Conservation (phyloP, 2,888 invertebrate genomes). For the Caenorhabditis panamensis region DNA sequence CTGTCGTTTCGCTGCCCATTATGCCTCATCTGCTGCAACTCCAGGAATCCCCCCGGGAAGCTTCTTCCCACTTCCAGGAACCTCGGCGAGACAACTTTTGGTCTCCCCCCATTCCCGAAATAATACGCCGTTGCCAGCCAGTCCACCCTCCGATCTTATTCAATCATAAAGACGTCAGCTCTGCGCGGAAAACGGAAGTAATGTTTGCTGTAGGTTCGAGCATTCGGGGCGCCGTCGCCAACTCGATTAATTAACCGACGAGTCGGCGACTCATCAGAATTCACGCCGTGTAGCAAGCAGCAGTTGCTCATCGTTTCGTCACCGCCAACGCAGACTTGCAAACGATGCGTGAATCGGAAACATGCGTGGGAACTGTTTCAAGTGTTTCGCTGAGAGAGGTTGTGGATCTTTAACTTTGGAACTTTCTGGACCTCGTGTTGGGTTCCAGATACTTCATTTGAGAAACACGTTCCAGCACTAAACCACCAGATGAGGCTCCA, state of each 20-base stretch:
- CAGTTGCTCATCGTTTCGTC: constrained; percentile 12
- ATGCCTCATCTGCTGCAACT: background rate
- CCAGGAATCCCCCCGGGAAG: constrained; percentile 9
- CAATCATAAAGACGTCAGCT: constrained; percentile 1
- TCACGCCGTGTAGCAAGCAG: background rate
- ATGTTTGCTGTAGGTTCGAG: constrained; percentile 27
- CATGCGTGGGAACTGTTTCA: constrained; percentile 20
- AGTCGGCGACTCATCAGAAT: constrained; percentile 25
- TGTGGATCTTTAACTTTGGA: too few species aligned
- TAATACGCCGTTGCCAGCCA: background rate
- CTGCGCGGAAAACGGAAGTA: constrained; percentile 30
- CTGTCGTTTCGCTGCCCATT: background rate
- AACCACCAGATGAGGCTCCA: background rate
- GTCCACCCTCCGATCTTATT: constrained; percentile 2
- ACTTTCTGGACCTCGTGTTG: too few species aligned
- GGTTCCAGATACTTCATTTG: too few species aligned
- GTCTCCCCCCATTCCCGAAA: background rate
- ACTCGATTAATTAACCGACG: constrained; percentile 32
- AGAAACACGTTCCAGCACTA: too few species aligned
- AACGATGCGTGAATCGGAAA: constrained; percentile 8
- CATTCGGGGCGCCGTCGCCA: constrained; percentile 17
- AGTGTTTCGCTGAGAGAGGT: background rate
- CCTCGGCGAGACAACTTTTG: constrained; percentile 8
- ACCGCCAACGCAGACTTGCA: constrained; percentile 11
- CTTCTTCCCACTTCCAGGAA: background rate